These are phyloP conservation scores for Cataglyphis rosenhaueri DNA, from an alignment of 2,888 invertebrate species.

Conservation along the genomic window DNA sequence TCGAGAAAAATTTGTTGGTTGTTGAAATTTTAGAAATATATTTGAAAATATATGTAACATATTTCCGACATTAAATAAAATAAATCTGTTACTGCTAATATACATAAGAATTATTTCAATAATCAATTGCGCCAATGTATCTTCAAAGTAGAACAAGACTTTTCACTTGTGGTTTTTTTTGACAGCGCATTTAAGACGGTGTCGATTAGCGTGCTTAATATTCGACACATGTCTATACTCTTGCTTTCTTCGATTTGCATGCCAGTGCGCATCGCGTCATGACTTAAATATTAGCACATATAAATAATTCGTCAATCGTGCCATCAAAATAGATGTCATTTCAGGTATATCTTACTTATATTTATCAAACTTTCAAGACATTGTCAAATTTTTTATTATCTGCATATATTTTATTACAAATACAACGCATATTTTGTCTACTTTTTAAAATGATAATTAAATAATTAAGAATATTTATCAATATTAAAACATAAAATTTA, in stretches of 20 bases:
- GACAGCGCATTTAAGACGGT: constrained; percentile 10
- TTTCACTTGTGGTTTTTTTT: constrained; percentile 15
- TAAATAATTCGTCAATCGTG: constrained; percentile 58
- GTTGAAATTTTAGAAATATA: constrained; percentile 5
- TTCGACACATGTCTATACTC: constrained; percentile 70
- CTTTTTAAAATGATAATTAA: not conserved
- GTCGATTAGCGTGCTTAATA: constrained; percentile 53
- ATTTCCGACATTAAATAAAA: not conserved
- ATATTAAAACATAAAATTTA: not conserved
- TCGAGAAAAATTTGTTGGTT: not conserved
- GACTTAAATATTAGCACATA: constrained; percentile 67
- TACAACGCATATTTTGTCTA: not conserved
- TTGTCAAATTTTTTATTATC: not conserved
- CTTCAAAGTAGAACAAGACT: not conserved
- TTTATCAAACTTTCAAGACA: not conserved
- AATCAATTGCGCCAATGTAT: not conserved
- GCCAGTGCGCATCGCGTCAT: constrained; percentile 34
- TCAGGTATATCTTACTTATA: not conserved
- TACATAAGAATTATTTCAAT: constrained; percentile 6
- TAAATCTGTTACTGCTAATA: not conserved
- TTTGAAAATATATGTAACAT: not conserved
- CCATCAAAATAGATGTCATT: not conserved
- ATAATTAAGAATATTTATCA: not conserved
- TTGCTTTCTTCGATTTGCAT: constrained; percentile 80
- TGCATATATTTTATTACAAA: not conserved